Evolutionary conservation across 2,113 vertebrate species (phyloP), one percentile per base, ranked within the genome.

Genomic region (Mugil cephalus): DNA sequence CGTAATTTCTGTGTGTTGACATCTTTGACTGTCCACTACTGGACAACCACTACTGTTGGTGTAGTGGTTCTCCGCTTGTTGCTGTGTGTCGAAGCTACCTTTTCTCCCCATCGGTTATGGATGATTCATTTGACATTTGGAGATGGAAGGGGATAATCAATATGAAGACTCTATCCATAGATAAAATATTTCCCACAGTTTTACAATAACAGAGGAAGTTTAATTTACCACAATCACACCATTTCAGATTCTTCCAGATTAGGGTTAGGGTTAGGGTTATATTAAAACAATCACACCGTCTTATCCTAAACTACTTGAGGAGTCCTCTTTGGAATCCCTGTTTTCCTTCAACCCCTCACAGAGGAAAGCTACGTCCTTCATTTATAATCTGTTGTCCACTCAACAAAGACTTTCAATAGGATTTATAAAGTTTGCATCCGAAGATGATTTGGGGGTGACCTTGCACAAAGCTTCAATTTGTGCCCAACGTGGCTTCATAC

Each of bases 111-210:
- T 45, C 19, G 39, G 10, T 13, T 19, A 30, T 55, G 24, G 30
- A 68, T 55, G 12, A 67, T 30, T 55, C 4, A 54, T 67, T 46
- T 54, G 30, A 52, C n/a, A n/a, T n/a, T n/a, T n/a, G n/a, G n/a
- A n/a, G 15, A 53, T 19, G 30, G 7, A 52, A 19, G 13, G 38
- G 14, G 7, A 13, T 53, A n/a, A n/a, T n/a, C 12, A 24, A 62
- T 7, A 62, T 47, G 39, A 18, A 43, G 10, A 11, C 24, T 10
- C 38, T 67, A 30, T 30, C 5, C 24, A 30, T 5, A 30, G 24
- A 30, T 30, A 30, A 30, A 2, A 30, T 30, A 30, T 30, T 30
- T 30, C 24, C 24, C 24, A 30, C 24, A 2, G 5, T 30, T 30
- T 30, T 30, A 30, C 24, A 30, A 30, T 30, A 3, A 30, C 5